Evolutionary conservation across 1,140 invertebrate genomes (phyloP).

Genomic region (Cotesia typhae): DNA sequence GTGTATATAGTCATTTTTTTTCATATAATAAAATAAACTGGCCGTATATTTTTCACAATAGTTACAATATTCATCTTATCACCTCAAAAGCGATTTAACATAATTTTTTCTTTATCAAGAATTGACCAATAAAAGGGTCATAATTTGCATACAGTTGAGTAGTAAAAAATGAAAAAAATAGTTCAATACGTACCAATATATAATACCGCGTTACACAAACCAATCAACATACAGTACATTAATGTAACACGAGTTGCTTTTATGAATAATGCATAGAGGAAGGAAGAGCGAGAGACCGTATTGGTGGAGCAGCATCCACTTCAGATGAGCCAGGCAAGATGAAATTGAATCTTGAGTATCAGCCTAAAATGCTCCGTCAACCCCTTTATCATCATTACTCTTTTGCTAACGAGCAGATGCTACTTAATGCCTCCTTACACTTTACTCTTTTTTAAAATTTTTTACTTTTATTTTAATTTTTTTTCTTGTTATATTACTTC

Average conservation of each 20-base stretch:
- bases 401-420: conserved; percentile 52
- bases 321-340: conserved; percentile 65
- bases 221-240: conserved; percentile 34
- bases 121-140: too few species aligned
- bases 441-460: not conserved
- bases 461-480: not conserved
- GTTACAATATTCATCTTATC: too few species aligned
- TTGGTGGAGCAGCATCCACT: conserved; percentile 59
- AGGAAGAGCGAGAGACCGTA: conserved; percentile 59
- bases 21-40: too few species aligned
- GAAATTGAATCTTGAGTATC: conserved; percentile 64
- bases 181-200: too few species aligned
- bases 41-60: too few species aligned
- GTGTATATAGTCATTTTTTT: too few species aligned
- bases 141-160: too few species aligned
- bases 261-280: conserved; percentile 64
- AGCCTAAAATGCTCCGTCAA: conserved; percentile 55
- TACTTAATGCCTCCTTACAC: conserved; percentile 3
- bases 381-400: conserved; percentile 48
- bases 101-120: too few species aligned
- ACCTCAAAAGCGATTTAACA: too few species aligned
- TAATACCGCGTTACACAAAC: conserved; percentile 16
- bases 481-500: not conserved
- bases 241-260: conserved; percentile 64
- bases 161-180: too few species aligned